phyloP scores from a whole-genome alignment of 1,140 invertebrate species.

The Aphelenchoides fujianensis region DNA sequence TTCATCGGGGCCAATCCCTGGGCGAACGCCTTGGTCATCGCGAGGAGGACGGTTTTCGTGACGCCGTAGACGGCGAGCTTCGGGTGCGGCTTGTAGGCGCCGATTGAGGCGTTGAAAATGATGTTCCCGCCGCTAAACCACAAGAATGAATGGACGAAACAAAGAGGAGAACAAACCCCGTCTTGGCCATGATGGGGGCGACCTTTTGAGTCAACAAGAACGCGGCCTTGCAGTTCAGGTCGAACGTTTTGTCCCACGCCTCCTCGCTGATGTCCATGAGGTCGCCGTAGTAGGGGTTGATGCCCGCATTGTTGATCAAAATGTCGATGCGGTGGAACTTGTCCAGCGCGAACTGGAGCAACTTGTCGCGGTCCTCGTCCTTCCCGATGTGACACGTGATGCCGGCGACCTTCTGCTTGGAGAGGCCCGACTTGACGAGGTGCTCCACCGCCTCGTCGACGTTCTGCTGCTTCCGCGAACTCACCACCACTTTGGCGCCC shows the following conservation, averaged over 20 bases:
- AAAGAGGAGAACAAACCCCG: slow-evolving; percentile 65
- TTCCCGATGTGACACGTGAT: slow-evolving; percentile 64
- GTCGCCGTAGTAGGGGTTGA: slow-evolving; percentile 76
- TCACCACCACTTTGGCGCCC: slow-evolving; percentile 85
- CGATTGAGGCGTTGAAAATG: slow-evolving; percentile 74
- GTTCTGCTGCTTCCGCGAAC: slow-evolving; percentile 70
- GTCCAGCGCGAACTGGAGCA: slow-evolving; percentile 74
- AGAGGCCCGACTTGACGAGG: slow-evolving; percentile 66
- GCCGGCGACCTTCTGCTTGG: slow-evolving; percentile 27
- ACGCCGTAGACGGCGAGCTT: slow-evolving; percentile 87
- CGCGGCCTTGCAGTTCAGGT: slow-evolving; percentile 84
- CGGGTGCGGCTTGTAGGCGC: slow-evolving; percentile 76
- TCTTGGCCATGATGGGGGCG: slow-evolving; percentile 75
- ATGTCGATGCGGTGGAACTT: slow-evolving; percentile 87
- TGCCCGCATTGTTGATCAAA: slow-evolving; percentile 84
- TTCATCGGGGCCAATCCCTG: slow-evolving; percentile 56
- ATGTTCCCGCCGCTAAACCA: slow-evolving; percentile 54
- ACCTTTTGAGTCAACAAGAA: slow-evolving; percentile 83
- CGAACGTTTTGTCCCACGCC: slow-evolving; percentile 80
- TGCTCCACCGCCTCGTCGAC: slow-evolving; percentile 60
- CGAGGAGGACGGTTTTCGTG: slow-evolving; percentile 87
- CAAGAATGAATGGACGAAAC: no score
- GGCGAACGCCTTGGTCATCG: slow-evolving; percentile 78
- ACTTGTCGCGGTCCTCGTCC: slow-evolving; percentile 72
- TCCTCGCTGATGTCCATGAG: slow-evolving; percentile 67